These are phyloP conservation scores for Zoanthus solanderi DNA, from an alignment of 92 coral and sea anemone species.

Conservation along the genomic window DNA sequence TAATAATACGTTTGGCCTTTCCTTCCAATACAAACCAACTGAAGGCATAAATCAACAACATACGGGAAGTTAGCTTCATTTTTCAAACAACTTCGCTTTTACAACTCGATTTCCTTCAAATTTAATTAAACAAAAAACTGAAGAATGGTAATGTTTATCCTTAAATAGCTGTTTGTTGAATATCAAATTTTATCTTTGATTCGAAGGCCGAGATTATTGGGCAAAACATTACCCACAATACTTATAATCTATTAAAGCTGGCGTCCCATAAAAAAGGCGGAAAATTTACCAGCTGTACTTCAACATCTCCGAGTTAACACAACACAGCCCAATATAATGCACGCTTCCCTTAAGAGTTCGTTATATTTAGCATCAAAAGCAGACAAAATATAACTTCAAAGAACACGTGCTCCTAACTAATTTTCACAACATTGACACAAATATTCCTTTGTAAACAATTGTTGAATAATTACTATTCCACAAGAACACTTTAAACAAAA, in stretches of 20 bases:
- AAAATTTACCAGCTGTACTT: background rate
- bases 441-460: background rate
- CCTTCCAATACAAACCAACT: background rate
- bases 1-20: too few species aligned
- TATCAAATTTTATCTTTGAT: background rate
- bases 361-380: background rate
- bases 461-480: background rate
- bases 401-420: background rate
- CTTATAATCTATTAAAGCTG: background rate
- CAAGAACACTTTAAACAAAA: slow-evolving; percentile 18
- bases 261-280: background rate
- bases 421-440: background rate
- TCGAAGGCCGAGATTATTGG: too few species aligned
- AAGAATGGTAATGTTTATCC: background rate
- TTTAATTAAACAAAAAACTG: background rate
- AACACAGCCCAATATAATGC: background rate
- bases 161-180: background rate
- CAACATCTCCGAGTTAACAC: background rate
- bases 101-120: background rate
- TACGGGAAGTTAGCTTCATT: background rate
- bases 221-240: background rate
- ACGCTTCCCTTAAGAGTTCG: background rate
- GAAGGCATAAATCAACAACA: background rate
- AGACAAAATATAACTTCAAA: background rate
- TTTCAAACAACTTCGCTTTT: background rate